These are phyloP conservation scores for Homarus gammarus DNA, from an alignment of 2,888 invertebrate genomes.

Conservation along the genomic window DNA sequence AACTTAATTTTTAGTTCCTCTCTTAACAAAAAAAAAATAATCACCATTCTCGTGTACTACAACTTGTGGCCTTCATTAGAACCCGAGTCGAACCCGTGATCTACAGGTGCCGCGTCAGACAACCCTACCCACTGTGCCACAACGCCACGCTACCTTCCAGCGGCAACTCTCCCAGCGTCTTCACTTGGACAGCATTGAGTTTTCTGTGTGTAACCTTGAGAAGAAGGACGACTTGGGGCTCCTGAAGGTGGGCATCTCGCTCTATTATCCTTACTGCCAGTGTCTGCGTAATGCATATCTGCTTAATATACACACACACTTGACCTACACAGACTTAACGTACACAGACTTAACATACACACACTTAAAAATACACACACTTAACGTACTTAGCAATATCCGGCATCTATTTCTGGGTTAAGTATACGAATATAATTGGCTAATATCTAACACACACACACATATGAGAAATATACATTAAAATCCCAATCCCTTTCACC, in stretches of 20 bases:
- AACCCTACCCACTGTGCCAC: conserved; percentile 89
- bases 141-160: conserved; percentile 89
- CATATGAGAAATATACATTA: too few species aligned
- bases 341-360: too few species aligned
- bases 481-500: too few species aligned
- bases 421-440: too few species aligned
- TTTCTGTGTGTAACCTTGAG: conserved; percentile 88
- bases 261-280: too few species aligned
- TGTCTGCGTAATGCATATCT: too few species aligned
- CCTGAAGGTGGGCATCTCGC: conserved; percentile 83
- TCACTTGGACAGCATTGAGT: conserved; percentile 88
- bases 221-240: conserved; percentile 85
- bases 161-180: conserved; percentile 89
- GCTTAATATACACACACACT: too few species aligned
- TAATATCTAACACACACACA: too few species aligned
- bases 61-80: not conserved
- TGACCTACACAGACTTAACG: too few species aligned
- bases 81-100: not conserved
- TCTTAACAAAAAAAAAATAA: not conserved
- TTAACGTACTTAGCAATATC: too few species aligned
- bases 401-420: too few species aligned
- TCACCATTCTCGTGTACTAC: not conserved
- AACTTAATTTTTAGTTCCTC: not conserved
- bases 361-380: too few species aligned
- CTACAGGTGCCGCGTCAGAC: conserved; percentile 88